A percentile compares a stretch with the other conserved stretches of the same genome.
Conservation (phyloP, 2,113 vertebrate genomes). For the Coregonus clupeaformis region DNA sequence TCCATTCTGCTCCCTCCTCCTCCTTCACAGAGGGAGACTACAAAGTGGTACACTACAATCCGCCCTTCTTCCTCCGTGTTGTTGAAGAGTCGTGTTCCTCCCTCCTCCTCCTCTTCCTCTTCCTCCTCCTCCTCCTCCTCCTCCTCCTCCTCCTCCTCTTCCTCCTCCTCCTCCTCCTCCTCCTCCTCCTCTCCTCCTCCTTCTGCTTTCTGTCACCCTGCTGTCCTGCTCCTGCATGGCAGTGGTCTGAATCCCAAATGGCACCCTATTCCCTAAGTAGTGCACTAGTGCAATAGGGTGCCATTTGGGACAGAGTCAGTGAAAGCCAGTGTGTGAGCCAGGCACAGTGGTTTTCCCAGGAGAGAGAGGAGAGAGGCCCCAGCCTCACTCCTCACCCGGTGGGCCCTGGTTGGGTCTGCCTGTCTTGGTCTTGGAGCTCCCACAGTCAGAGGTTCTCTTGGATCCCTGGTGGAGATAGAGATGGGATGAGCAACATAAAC, state of each 20-base stretch:
- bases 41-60: not conserved
- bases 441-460: not conserved
- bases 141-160: not conserved
- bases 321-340: not conserved
- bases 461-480: slow-evolving; percentile 2
- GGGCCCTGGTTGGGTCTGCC: no score
- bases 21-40: not conserved
- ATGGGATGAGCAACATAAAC: slow-evolving; percentile 16
- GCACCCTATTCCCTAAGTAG: not conserved
- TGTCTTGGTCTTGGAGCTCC: no score
- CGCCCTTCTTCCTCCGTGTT: not conserved
- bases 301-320: no score
- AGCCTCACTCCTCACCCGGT: not conserved
- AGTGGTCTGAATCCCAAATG: not conserved
- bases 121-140: not conserved
- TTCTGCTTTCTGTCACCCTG: slow-evolving; percentile 21
- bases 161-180: not conserved
- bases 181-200: not conserved
- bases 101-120: not conserved
- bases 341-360: not conserved
- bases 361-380: not conserved
- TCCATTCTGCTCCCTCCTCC: not conserved
- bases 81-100: not conserved
- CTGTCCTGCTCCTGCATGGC: slow-evolving; percentile 16
- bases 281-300: not conserved